Evolutionary conservation across 2,113 vertebrate genomes (phyloP), one percentile per base, ranked within the genome.

Genomic region (Serinus canaria): DNA sequence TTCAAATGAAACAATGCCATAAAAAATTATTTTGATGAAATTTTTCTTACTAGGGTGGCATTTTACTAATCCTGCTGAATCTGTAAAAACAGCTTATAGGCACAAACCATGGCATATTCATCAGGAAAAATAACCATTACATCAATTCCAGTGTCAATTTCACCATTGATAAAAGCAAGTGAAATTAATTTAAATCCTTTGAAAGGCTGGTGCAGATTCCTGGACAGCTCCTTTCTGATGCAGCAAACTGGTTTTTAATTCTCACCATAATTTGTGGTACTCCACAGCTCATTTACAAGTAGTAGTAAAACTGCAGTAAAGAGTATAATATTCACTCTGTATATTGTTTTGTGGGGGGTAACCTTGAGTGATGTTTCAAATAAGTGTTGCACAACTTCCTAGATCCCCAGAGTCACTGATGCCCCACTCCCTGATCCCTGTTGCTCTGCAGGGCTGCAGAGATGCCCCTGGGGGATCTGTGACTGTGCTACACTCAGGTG

Each of bases 371-470:
- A 22, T 20, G 35, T n/a, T 74, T 59, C 39, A 50, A 46, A 33
- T 7, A 50, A 25, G 9, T 28, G 20, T 13, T 27, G 35, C 39
- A 44, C 12, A 41, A 12, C 2, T 33, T 52, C 14, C 13, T 4
- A 4, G 33, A 14, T 13, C 2, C 22, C 4, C 27, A 9, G 39
- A 41, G 66, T 15, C 22, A 6, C 39, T 4, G 23, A 3, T 2
- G 4, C 4, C n/a, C 11, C 5, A 3, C 20, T 21, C 30, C 24
- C 33, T 7, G 20, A 22, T 8, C 23, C 63, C 28, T 17, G 56
- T 0, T 49, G 31, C 39, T 74, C 39, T 37, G 39, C 13, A 9
- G 0, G 9, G 43, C 16, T 4, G 5, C 49, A 39, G 25, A 25
- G 31, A 18, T 2, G 1, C 14, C 9, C 7, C 3, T 15, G 23